phyloP scores from a whole-genome alignment of 2,113 vertebrate species.

The Vombatus ursinus region DNA sequence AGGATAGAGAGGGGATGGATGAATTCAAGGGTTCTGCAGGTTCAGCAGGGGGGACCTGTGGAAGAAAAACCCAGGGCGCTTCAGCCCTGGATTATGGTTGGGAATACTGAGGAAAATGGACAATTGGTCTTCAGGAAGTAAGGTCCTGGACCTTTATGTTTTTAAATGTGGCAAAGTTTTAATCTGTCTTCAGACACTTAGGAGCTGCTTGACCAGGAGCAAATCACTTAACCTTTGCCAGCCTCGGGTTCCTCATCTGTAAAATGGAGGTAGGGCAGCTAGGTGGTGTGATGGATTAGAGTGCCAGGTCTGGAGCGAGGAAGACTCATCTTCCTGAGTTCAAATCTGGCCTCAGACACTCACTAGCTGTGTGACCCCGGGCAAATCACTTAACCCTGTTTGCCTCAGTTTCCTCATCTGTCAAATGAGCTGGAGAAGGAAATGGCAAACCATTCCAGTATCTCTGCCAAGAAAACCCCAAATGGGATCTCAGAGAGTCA shows the following conservation, averaged over 20 bases:
- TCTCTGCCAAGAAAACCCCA: not conserved
- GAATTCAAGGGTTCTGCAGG: too few species aligned
- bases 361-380: not conserved
- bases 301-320: too few species aligned
- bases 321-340: too few species aligned
- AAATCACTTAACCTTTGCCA: not conserved
- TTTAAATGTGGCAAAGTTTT: not conserved
- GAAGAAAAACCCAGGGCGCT: not conserved
- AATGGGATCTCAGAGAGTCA: not conserved
- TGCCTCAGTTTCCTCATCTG: not conserved
- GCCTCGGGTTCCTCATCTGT: not conserved
- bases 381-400: not conserved
- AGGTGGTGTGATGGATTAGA: not conserved
- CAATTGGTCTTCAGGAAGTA: not conserved
- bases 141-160: not conserved
- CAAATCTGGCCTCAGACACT: too few species aligned
- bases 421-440: not conserved
- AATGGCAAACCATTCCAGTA: not conserved
- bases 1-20: too few species aligned
- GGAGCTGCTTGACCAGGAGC: not conserved
- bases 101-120: not conserved
- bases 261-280: too few species aligned
- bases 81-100: not conserved
- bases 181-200: not conserved
- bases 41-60: too few species aligned